phyloP scores from a whole-genome alignment of 1,140 invertebrate species.

The Periplaneta americana region DNA sequence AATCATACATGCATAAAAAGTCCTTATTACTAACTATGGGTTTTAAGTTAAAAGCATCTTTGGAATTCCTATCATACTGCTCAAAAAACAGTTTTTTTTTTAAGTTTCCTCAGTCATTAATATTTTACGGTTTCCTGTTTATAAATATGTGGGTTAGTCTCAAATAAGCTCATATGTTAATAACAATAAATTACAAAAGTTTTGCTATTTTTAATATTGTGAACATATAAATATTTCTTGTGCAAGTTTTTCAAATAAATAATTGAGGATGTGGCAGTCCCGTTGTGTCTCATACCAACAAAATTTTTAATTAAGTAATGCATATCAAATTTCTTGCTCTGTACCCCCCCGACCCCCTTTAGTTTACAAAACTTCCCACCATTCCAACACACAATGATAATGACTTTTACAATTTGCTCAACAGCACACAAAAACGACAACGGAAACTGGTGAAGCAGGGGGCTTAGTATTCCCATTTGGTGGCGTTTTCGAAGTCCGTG shows the following conservation, averaged over 20 bases:
- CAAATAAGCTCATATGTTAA: background rate
- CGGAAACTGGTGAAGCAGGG: background rate
- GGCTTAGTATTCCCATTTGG: constrained; percentile 89
- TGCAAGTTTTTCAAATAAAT: background rate
- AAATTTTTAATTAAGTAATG: background rate
- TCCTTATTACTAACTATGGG: background rate
- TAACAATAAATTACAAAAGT: background rate
- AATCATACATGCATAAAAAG: background rate
- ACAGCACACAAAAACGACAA: background rate
- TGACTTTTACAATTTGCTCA: background rate
- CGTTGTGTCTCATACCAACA: background rate
- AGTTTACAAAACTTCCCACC: background rate
- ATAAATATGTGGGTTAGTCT: background rate
- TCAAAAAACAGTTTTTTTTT: background rate
- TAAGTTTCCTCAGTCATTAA: background rate
- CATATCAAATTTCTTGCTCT: background rate
- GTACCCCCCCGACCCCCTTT: too few relatives aligned
- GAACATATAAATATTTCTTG: background rate
- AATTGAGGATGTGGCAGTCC: background rate
- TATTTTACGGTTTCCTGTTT: background rate
- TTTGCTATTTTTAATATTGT: background rate
- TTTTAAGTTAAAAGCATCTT: background rate
- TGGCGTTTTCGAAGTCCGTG: constrained; percentile 70
- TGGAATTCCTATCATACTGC: background rate
- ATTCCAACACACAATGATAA: background rate